A percentile compares a stretch with the other conserved stretches of the same genome.
Evolutionary conservation across 23 tunicate genomes (phyloP).

Genomic region (Ciona savignyi): DNA sequence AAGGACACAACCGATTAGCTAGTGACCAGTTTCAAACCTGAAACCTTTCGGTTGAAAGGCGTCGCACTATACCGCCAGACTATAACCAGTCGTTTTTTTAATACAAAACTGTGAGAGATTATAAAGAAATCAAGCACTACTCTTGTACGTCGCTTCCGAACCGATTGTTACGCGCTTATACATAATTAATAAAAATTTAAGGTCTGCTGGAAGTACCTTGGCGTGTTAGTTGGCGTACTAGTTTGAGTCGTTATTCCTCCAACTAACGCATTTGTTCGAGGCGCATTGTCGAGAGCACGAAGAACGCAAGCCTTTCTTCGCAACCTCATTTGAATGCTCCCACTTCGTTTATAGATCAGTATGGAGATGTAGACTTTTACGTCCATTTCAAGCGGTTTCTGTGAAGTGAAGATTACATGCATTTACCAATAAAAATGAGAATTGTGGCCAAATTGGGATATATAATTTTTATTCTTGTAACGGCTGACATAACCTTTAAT

Average conservation of each 20-base stretch:
- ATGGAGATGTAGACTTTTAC: slow-evolving; percentile 85
- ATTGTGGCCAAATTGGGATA: too few species aligned
- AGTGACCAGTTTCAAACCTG: too few species aligned
- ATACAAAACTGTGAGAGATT: too few species aligned
- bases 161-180: too few species aligned
- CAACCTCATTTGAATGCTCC: slow-evolving; percentile 66
- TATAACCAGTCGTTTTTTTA: too few species aligned
- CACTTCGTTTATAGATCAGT: slow-evolving; percentile 78
- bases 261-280: slow-evolving; percentile 40
- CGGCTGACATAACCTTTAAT: slow-evolving; percentile 43
- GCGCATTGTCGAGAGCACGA: slow-evolving; percentile 60
- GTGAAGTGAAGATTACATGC: background rate
- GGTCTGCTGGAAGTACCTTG: slow-evolving; percentile 15
- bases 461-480: background rate
- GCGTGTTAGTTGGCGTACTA: slow-evolving; percentile 28
- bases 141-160: too few species aligned
- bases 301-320: slow-evolving; percentile 84
- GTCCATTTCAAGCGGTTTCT: slow-evolving; percentile 84
- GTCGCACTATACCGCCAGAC: too few species aligned
- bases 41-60: too few species aligned
- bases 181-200: too few species aligned
- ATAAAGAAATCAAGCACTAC: too few species aligned
- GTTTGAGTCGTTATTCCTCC: slow-evolving; percentile 2
- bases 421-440: too few species aligned
- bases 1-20: too few species aligned